Conservation (phyloP, 2,888 invertebrate species). For the Dasypogon diadema region DNA sequence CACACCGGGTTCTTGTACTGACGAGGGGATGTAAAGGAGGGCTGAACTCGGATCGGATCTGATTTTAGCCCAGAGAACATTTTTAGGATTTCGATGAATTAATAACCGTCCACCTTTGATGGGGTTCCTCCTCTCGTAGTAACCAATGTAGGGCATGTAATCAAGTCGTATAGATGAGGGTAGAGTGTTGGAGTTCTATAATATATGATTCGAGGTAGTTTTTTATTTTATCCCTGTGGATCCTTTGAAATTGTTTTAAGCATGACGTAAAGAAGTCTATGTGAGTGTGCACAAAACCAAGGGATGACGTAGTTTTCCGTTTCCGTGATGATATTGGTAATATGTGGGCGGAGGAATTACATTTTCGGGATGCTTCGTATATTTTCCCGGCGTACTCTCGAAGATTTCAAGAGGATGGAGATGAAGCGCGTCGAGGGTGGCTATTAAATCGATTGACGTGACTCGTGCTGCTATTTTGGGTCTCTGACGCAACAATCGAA, state of each 20-base stretch:
- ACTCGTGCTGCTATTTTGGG: slow-evolving; percentile 37
- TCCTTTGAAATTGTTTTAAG: slow-evolving; percentile 12
- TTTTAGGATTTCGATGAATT: neutral
- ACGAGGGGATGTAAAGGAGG: neutral
- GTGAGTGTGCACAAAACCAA: slow-evolving; percentile 1
- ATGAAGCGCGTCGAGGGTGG: slow-evolving; percentile 13
- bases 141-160: neutral
- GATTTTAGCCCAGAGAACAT: neutral
- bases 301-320: slow-evolving; percentile 20
- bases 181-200: neutral
- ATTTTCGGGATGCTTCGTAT: neutral
- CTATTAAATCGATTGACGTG: slow-evolving; percentile 43
- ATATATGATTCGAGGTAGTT: neutral
- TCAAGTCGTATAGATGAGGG: neutral
- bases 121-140: slow-evolving; percentile 20
- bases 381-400: neutral
- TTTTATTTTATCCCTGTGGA: neutral
- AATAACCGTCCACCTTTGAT: neutral
- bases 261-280: neutral
- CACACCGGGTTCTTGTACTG: neutral
- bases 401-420: neutral
- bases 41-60: neutral
- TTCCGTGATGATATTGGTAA: neutral
- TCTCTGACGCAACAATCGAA: slow-evolving; percentile 21
- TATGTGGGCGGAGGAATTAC: slow-evolving; percentile 10